These are phyloP conservation scores for Scrobipalpa atriplicella DNA, from an alignment of 2,888 invertebrate genomes.

Conservation along the genomic window DNA sequence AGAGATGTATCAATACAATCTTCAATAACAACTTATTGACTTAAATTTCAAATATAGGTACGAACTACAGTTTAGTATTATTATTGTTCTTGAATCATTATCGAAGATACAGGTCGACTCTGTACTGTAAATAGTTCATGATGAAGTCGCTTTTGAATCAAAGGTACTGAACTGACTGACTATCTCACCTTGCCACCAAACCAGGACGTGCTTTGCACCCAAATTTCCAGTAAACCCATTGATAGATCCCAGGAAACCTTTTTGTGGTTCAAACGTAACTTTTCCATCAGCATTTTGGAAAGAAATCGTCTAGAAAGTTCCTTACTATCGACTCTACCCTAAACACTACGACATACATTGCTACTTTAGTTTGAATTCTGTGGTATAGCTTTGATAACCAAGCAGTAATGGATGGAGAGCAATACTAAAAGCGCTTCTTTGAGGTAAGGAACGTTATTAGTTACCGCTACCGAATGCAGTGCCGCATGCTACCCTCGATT, in stretches of 20 bases:
- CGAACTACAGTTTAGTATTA: too few species aligned
- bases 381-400: too few species aligned
- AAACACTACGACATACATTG: background rate
- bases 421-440: background rate
- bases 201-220: slow-evolving; percentile 17
- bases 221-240: background rate
- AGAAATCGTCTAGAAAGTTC: slow-evolving; percentile 14
- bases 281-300: slow-evolving; percentile 21
- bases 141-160: background rate
- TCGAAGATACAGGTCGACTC: too few species aligned
- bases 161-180: background rate
- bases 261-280: slow-evolving; percentile 11
- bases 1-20: too few species aligned
- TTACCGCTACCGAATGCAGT: slow-evolving; percentile 2
- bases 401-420: too few species aligned
- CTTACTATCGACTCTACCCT: background rate
- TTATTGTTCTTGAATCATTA: too few species aligned
- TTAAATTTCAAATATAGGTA: too few species aligned
- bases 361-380: too few species aligned
- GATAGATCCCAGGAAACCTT: slow-evolving; percentile 3
- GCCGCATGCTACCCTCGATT: slow-evolving; percentile 12
- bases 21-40: too few species aligned
- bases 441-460: background rate
- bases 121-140: too few species aligned
- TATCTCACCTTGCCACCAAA: background rate